Base-by-base conservation (phyloP, 2,113 vertebrate species). In the Oplegnathus fasciatus region DNA sequence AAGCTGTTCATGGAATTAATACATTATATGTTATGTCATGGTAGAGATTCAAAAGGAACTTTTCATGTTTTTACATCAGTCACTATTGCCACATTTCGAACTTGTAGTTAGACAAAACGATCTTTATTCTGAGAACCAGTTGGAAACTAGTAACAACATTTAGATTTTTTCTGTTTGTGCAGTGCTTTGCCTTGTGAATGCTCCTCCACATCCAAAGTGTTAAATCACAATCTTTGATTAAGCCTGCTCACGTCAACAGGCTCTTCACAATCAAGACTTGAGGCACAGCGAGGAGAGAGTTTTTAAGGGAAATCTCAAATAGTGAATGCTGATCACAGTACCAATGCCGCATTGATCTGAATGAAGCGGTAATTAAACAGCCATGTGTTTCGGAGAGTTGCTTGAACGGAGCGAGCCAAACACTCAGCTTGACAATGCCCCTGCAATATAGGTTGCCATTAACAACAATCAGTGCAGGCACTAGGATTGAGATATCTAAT, bases 391-490 rank as follows among this genome's bases (percentile, higher is more conserved):
- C 46, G 34, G 17, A 48, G 70, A 65, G 67, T 83, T 73, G 75
- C 60, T 71, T 42, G 65, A 80, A 75, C 14, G 14, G 24, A 81
- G 48, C 6, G 50, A 80, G 71, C 37, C 81, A 67, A 52, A 52
- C 68, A 17, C 61, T 55, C 68, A 1, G 40, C 69, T 65, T 44
- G 82, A 78, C 87, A 55, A 44, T 77, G 85, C 46, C 81, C 46
- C 72, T 34, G 82, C 83, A 85, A 76, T 74, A 83, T 89, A 92
- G 92, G 91, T 93, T 93, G 88, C 82, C 72, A 83, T 87, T 90
- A 91, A 94, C 90, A 83, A 93, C 89, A 87, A 88, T 92, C 88
- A 83, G 86, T 6, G 78, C 77, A n/a, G 81, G 80, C 89, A 58
- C 32, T 14, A 70, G 80, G 80, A 89, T 84, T 77, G 80, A 94